A percentile compares a stretch with the other conserved stretches of the same genome.
Evolutionary conservation across 2,888 invertebrate species (phyloP).

Genomic region (Octonoba sinensis): DNA sequence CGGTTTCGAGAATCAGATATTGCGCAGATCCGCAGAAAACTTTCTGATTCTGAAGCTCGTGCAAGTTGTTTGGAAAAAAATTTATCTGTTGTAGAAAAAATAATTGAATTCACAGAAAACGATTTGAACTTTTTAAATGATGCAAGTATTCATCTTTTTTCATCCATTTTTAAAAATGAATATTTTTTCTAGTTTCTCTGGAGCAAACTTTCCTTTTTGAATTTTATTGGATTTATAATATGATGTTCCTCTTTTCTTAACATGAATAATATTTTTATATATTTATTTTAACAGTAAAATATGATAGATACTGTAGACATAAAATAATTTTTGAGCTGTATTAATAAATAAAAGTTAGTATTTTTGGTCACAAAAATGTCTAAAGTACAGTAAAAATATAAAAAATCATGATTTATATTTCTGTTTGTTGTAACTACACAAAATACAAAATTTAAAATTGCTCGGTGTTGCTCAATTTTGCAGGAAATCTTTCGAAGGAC

Average conservation of each 20-base stretch:
- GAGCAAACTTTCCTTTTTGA: background rate
- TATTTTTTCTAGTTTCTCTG: background rate
- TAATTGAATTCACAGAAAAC: conserved; percentile 45
- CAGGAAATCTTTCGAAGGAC: too few relatives aligned
- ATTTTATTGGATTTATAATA: background rate
- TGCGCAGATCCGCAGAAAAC: conserved; percentile 11
- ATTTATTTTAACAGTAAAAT: too few relatives aligned
- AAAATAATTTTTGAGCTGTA: too few relatives aligned
- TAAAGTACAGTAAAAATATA: too few relatives aligned
- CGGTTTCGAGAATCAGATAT: conserved; percentile 47
- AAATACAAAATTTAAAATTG: too few relatives aligned
- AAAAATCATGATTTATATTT: too few relatives aligned
- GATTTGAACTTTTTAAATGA: conserved; percentile 36
- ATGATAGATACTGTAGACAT: too few relatives aligned
- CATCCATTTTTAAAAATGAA: background rate
- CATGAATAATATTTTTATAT: background rate
- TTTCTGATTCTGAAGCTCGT: conserved; percentile 10
- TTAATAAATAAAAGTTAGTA: too few relatives aligned
- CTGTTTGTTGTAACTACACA: too few relatives aligned
- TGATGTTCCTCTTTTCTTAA: background rate
- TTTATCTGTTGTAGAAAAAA: conserved; percentile 26
- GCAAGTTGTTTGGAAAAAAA: conserved; percentile 36
- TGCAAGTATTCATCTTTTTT: conserved; percentile 26
- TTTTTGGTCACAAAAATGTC: too few relatives aligned
- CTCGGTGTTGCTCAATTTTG: too few relatives aligned